A percentile compares a stretch with the other conserved stretches of the same genome.
These are phyloP conservation scores for Conops quadrifasciatus DNA, from an alignment of 2,888 invertebrate species.

Conservation along the genomic window DNA sequence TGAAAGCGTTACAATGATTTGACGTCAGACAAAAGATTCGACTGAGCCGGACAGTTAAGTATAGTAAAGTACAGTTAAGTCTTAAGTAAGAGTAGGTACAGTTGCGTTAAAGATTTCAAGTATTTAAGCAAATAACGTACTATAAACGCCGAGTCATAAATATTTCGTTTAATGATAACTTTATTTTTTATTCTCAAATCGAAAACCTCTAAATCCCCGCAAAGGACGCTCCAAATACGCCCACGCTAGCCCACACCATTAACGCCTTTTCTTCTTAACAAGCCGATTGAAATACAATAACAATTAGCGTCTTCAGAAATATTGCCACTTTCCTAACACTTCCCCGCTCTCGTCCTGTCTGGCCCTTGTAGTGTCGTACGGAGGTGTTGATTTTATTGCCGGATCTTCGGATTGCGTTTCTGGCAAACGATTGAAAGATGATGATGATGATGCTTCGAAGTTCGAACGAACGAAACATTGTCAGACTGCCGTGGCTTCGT, in stretches of 20 bases:
- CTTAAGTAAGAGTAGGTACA: no score
- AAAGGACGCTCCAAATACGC: not conserved
- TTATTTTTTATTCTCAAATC: no score
- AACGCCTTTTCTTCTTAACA: not conserved
- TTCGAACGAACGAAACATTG: constrained; percentile 8
- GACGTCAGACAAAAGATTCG: no score
- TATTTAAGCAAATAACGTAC: no score
- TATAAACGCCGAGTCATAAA: no score
- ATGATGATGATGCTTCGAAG: constrained; percentile 10
- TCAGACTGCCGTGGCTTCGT: not conserved
- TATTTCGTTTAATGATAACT: no score
- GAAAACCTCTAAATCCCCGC: no score
- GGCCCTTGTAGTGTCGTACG: not conserved
- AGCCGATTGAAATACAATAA: not conserved
- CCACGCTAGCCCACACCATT: not conserved
- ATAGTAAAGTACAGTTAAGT: no score
- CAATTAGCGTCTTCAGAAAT: not conserved
- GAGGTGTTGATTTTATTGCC: constrained; percentile 26
- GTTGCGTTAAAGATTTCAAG: no score
- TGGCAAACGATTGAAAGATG: constrained; percentile 19
- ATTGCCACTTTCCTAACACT: not conserved
- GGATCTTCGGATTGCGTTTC: constrained; percentile 10
- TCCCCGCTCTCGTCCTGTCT: not conserved
- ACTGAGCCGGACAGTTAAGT: no score
- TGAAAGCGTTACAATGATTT: no score